Conservation (phyloP, 2,888 invertebrate genomes). For the Cosmia trapezina region DNA sequence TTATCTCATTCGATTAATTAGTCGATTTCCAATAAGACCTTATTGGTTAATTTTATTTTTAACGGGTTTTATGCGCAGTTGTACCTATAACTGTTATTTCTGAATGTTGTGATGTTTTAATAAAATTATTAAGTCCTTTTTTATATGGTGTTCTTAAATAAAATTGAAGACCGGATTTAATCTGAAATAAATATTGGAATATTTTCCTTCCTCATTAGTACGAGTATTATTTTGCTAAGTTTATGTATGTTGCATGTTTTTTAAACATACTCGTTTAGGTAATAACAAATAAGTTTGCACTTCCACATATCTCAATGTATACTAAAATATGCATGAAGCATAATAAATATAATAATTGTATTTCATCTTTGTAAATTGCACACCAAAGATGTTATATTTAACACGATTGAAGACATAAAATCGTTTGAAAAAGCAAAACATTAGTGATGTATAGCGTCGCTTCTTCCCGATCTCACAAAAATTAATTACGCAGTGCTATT, state of each 20-base stretch:
- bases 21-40: conserved; percentile 54
- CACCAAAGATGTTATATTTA: conserved; percentile 26
- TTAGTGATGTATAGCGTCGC: conserved; percentile 48
- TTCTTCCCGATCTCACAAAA: conserved; percentile 59
- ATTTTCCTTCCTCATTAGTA: conserved; percentile 29
- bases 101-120: background rate
- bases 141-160: background rate
- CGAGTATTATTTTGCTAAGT: background rate
- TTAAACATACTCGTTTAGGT: background rate
- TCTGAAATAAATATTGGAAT: conserved; percentile 14
- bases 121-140: conserved; percentile 14
- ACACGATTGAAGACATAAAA: conserved; percentile 38
- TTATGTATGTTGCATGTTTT: conserved; percentile 11
- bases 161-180: conserved; percentile 11
- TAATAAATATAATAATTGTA: background rate
- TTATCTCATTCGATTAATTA: conserved; percentile 65
- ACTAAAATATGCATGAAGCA: background rate
- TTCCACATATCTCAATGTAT: background rate
- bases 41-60: conserved; percentile 43
- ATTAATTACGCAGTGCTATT: conserved; percentile 72
- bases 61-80: conserved; percentile 36
- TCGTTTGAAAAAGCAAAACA: conserved; percentile 46
- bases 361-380: conserved; percentile 7
- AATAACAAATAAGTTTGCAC: conserved; percentile 17
- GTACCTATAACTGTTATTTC: conserved; percentile 32